These are phyloP conservation scores for Myocastor coypus DNA, from an alignment of 2,113 vertebrate genomes.

Conservation along the genomic window DNA sequence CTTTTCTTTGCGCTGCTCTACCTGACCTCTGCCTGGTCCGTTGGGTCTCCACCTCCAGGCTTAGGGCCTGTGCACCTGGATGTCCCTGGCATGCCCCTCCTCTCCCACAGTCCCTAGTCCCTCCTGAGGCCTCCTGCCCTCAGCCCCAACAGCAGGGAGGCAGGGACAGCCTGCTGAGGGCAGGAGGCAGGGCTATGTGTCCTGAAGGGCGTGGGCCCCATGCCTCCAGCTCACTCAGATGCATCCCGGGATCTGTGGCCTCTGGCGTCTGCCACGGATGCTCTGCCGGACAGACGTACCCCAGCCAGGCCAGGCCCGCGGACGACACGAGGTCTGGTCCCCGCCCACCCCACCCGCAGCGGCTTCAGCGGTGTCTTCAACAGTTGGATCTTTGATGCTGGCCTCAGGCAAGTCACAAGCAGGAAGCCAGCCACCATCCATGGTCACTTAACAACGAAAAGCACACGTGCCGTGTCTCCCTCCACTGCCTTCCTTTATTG, in stretches of 20 bases:
- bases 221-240: constrained; percentile 76
- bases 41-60: background rate
- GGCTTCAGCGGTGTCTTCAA: background rate
- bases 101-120: background rate
- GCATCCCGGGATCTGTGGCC: constrained; percentile 41
- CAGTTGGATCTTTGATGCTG: background rate
- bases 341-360: background rate
- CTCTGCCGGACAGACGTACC: constrained; percentile 30
- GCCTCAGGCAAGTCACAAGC: background rate
- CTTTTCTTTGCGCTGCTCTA: background rate
- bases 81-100: background rate
- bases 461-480: background rate
- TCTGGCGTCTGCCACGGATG: constrained; percentile 47
- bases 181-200: background rate
- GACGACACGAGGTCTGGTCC: constrained; percentile 44
- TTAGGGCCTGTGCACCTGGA: background rate
- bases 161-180: constrained; percentile 7
- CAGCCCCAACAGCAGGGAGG: constrained; percentile 22
- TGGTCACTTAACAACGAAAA: constrained; percentile 76
- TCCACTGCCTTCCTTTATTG: background rate
- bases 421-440: constrained; percentile 52
- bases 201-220: constrained; percentile 52
- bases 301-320: background rate
- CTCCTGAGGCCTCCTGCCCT: background rate
- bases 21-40: background rate